A percentile compares a stretch with the other conserved stretches of the same genome.
These are phyloP conservation scores for Nasonia longicornis DNA, from an alignment of 1,140 invertebrate species.

Conservation along the genomic window DNA sequence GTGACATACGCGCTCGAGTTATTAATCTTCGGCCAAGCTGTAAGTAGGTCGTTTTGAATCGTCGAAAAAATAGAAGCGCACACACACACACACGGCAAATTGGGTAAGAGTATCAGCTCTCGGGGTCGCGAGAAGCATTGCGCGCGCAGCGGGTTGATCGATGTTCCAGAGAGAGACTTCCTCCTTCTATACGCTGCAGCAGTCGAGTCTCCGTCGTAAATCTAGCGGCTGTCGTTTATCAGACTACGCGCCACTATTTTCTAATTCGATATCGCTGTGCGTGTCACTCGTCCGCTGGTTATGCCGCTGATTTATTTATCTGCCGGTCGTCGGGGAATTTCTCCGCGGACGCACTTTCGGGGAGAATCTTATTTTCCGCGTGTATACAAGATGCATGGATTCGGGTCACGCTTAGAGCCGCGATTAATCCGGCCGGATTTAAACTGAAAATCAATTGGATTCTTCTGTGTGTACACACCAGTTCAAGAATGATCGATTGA, in stretches of 20 bases:
- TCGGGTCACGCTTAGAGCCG: no score
- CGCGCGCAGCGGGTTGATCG: no score
- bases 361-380: neutral
- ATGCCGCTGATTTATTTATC: neutral
- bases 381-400: neutral
- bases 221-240: conserved; percentile 32
- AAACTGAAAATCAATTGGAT: neutral
- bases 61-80: neutral
- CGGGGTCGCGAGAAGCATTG: no score
- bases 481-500: neutral
- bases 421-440: neutral
- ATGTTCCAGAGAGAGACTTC: no score
- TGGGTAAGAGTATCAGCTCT: no score
- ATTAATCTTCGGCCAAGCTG: neutral
- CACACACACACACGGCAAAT: no score
- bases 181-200: conserved; percentile 4
- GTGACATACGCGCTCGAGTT: neutral
- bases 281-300: neutral
- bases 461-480: neutral
- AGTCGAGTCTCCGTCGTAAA: neutral
- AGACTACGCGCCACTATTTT: conserved; percentile 21
- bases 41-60: neutral
- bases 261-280: conserved; percentile 22
- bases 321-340: neutral
- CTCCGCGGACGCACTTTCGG: neutral